Evolutionary conservation across 2,113 vertebrate genomes (phyloP), one percentile per base, ranked within the genome.

Genomic region (Ciconia stormi): DNA sequence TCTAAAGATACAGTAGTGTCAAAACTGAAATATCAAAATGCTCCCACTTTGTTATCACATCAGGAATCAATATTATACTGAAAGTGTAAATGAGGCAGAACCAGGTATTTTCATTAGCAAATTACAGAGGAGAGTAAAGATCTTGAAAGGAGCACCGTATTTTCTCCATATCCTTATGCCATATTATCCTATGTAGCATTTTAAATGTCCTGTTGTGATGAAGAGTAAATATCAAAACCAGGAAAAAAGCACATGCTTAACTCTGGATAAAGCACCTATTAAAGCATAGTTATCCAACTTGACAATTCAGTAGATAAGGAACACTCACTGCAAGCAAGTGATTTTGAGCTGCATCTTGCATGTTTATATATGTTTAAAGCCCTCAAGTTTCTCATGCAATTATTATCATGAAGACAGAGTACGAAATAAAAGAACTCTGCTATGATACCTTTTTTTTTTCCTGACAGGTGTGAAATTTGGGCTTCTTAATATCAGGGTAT

Each of bases 261-360:
- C 96, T 96, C 87, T 81, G 91, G 93, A 96, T 89, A 93, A 95
- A 90, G 73, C 58, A 94, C 46, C 53, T 95, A 87, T 56, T 79
- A 76, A 94, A 97, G 91, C n/a, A 92, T 16, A 84, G 84, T 95
- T 96, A 95, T 70, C 82, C 56, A 89, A 91, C 89, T n/a, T 97
- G 92, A 93, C 95, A 97, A 97, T 84, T 93, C 73, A 92, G 85
- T 47, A 93, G 90, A 93, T 77, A 85, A 91, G 50, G 77, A 94
- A 89, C 69, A 94, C 29, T 89, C 63, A 91, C 81, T 93, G 89
- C 72, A 97, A 97, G 76, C 86, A 94, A 95, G 83, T 90, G 88
- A 97, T 97, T 97, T 82, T 82, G 88, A 96, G 55, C 82, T 87
- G 95, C 59, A 95, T 87, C 90, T 95, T 95, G 20, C 27, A 29